Conservation (phyloP, 2,113 vertebrate species). For the Corvus hawaiiensis region DNA sequence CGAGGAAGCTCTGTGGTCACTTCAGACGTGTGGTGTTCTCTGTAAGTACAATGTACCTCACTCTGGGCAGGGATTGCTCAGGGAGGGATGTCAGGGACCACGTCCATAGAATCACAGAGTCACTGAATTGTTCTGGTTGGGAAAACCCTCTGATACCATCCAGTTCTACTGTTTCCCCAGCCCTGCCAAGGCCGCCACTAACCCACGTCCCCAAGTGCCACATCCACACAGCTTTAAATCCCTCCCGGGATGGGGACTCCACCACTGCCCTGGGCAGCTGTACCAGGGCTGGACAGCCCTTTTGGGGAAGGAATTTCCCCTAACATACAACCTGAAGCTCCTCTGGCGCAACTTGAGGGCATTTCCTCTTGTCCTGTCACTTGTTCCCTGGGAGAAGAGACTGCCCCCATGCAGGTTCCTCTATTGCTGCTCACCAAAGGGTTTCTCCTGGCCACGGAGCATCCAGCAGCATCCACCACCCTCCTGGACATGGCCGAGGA, state of each 20-base stretch:
- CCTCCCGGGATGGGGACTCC: background rate
- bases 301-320: background rate
- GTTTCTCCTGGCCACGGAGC: background rate
- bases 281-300: background rate
- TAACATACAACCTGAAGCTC: background rate
- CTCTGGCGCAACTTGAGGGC: too few species aligned
- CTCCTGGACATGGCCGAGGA: background rate
- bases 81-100: background rate
- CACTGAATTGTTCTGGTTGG: background rate
- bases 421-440: rapidly evolving
- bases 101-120: background rate
- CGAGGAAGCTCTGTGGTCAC: background rate
- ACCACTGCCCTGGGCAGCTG: background rate
- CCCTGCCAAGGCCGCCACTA: background rate
- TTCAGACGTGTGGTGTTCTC: background rate
- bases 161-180: background rate
- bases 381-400: background rate
- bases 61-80: background rate
- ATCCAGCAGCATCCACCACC: background rate
- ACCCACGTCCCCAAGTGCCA: rapidly evolving
- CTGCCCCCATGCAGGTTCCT: background rate
- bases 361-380: background rate
- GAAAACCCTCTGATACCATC: background rate
- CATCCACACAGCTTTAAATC: background rate
- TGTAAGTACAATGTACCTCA: rapidly evolving